Evolutionary conservation across 37 sponge, comb jelly and placozoan genomes (phyloP), one percentile per base, ranked within the genome.

Genomic region (Oscarella lobularis): DNA sequence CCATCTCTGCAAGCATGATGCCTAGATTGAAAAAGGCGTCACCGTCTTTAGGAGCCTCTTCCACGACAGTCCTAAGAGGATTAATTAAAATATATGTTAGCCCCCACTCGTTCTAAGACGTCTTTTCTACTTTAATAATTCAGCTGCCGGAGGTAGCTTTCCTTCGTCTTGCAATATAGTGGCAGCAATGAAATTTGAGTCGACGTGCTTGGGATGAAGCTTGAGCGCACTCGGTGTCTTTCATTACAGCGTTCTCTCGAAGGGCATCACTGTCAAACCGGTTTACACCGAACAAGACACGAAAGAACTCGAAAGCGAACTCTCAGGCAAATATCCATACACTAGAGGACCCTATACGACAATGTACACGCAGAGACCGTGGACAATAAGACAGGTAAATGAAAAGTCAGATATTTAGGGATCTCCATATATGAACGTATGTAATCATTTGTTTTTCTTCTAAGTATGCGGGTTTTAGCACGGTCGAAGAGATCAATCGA

Each of bases 341-440:
- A 96, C 98, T 2, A 74, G 98, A 39, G 98, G 98, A 0, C 98
- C 98, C 32, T 93, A 96, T 73, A 76, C 98, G 41, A 96, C 98
- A 55, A 96, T 96, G 98, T 96, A 96, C 81, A 77, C 98, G 2
- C 91, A 93, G 72, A 82, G 98, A 68, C 94, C 98, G 0, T 96
- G 98, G 98, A 96, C 98, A 3, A 96, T 96, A 40, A 77, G 98
- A 73, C 81, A 81, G 75, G 71, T 68, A 68, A 5, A n/a, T n/a
- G n/a, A n/a, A n/a, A n/a, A n/a, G n/a, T n/a, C n/a, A n/a, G n/a
- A n/a, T n/a, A n/a, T n/a, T n/a, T n/a, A n/a, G n/a, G n/a, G n/a
- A n/a, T n/a, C n/a, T n/a, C n/a, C n/a, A n/a, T n/a, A n/a, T n/a
- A n/a, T n/a, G n/a, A n/a, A n/a, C n/a, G n/a, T n/a, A n/a, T n/a